phyloP scores from a whole-genome alignment of 2,113 vertebrate genomes.

The Boulengeromyrus knoepffleri region DNA sequence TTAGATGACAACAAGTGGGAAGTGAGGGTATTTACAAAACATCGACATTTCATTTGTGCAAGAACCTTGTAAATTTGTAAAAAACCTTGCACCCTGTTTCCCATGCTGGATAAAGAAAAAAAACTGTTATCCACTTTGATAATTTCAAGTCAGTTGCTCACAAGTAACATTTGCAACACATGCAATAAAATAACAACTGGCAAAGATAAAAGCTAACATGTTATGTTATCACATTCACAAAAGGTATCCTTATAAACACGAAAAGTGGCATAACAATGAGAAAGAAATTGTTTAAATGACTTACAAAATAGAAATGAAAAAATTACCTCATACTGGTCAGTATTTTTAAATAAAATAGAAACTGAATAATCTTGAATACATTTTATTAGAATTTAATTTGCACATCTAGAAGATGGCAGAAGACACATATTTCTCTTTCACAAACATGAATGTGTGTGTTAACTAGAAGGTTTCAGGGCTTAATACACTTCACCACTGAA shows the following conservation, averaged over 20 bases:
- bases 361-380: not conserved
- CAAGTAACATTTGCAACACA: constrained; percentile 12
- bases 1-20: constrained; percentile 15
- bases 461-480: not conserved
- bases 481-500: not conserved
- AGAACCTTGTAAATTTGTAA: not conserved
- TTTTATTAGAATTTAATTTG: not conserved
- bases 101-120: constrained; percentile 1
- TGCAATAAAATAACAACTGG: constrained; percentile 13
- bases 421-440: not conserved
- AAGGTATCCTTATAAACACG: not conserved
- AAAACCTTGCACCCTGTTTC: constrained; percentile 6
- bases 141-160: constrained; percentile 8
- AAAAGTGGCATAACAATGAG: not conserved
- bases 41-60: constrained; percentile 21
- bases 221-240: constrained; percentile 4
- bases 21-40: constrained; percentile 33
- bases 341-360: not conserved
- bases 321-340: not conserved
- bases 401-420: not conserved
- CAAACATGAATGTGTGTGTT: not conserved
- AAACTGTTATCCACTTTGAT: constrained; percentile 21
- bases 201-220: not conserved
- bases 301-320: not conserved
- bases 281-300: constrained; percentile 2